Percentiles rank a stretch among this genome's conserved stretches.
phyloP scores from a whole-genome alignment of 2,797 vertebrate species.

The Bovichtus diacanthus region DNA sequence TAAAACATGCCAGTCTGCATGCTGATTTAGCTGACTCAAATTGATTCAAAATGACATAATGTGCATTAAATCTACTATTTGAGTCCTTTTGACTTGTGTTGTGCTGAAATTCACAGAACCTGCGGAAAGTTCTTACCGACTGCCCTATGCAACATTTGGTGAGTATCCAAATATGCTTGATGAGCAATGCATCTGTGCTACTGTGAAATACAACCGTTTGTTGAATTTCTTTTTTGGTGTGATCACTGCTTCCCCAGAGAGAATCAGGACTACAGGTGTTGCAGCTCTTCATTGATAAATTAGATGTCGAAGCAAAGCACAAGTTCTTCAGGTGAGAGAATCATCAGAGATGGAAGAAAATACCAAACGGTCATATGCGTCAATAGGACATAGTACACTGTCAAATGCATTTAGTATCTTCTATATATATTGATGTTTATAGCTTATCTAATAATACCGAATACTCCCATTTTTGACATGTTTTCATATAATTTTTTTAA shows the following conservation, averaged over 20 bases:
- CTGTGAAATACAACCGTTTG: not conserved
- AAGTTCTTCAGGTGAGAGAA: conserved; percentile 91
- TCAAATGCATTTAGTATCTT: not conserved
- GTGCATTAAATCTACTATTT: not conserved
- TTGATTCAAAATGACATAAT: too few relatives aligned
- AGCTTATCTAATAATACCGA: not conserved
- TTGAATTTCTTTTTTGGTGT: not conserved
- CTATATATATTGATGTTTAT: not conserved
- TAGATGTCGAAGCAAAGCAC: conserved; percentile 90
- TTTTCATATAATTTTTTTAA: not conserved
- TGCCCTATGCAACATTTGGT: conserved; percentile 93
- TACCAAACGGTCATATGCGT: not conserved
- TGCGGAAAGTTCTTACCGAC: conserved; percentile 90
- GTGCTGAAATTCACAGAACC: conserved; percentile 80
- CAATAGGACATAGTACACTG: not conserved
- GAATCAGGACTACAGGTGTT: conserved; percentile 88
- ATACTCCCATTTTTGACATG: not conserved
- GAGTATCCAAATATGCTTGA: conserved; percentile 67
- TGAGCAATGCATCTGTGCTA: not conserved
- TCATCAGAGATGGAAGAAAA: not conserved
- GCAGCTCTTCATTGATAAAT: conserved; percentile 91
- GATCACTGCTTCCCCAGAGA: conserved; percentile 82
- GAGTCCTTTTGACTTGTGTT: not conserved
- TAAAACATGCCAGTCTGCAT: too few relatives aligned
- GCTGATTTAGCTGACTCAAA: not conserved